These are phyloP conservation scores for Mirza zaza DNA, from an alignment of 2,113 vertebrate species.

Conservation along the genomic window DNA sequence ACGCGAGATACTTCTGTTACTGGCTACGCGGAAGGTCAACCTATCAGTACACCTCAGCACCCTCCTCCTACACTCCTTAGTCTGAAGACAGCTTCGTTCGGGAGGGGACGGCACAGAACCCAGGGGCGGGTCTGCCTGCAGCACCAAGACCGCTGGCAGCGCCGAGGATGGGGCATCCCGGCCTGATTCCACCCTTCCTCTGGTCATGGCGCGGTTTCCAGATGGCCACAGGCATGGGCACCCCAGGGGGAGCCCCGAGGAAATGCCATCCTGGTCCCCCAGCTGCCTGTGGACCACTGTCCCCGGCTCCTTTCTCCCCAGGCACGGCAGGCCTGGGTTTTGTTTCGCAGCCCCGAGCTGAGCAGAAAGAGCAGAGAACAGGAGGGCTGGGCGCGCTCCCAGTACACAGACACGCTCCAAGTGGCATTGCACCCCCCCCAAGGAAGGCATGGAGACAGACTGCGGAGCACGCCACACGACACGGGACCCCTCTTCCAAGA, in stretches of 20 bases:
- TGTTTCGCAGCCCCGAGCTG: not conserved
- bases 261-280: not conserved
- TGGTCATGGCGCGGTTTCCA: not conserved
- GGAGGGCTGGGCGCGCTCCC: too few species aligned
- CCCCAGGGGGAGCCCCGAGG: not conserved
- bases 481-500: not conserved
- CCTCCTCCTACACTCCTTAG: not conserved
- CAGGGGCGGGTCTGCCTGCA: not conserved
- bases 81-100: too few species aligned
- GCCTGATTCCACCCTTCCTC: not conserved
- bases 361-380: not conserved
- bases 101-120: too few species aligned
- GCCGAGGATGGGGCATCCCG: accelerated
- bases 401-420: accelerated
- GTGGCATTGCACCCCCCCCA: not conserved
- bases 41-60: accelerated
- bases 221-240: not conserved
- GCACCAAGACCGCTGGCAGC: not conserved
- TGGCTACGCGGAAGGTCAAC: accelerated
- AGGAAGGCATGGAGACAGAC: not conserved
- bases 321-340: not conserved
- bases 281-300: not conserved
- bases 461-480: accelerated
- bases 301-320: accelerated
- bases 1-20: accelerated